A percentile compares a stretch with the other conserved stretches of the same genome.
Evolutionary conservation across 1,140 invertebrate species (phyloP).

Genomic region (Brachionus asplanchnoidis): DNA sequence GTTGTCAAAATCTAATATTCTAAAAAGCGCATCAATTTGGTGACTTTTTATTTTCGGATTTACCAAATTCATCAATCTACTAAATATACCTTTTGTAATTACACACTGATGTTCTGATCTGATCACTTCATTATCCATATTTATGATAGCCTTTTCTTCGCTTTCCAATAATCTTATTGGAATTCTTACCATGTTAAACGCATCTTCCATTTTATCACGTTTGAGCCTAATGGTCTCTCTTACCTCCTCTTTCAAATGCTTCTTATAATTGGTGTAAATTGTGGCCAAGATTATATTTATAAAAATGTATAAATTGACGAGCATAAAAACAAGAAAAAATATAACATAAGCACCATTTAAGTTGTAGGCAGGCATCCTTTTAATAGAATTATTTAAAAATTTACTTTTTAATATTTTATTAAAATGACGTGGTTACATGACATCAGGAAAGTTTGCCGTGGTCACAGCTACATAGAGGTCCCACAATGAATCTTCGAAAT

Average conservation of each 20-base stretch:
- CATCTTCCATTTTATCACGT: constrained; percentile 53
- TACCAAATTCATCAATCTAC: constrained; percentile 52
- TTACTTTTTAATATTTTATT: background rate
- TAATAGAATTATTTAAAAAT: background rate
- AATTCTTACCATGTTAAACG: constrained; percentile 54
- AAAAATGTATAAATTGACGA: constrained; percentile 60
- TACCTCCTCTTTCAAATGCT: constrained; percentile 61
- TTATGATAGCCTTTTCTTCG: background rate
- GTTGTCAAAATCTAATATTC: constrained; percentile 55
- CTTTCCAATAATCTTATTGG: constrained; percentile 43
- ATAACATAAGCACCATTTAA: constrained; percentile 56
- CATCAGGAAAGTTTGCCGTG: constrained; percentile 61
- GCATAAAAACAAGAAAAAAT: constrained; percentile 59
- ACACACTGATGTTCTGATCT: constrained; percentile 45
- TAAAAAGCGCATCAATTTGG: constrained; percentile 56
- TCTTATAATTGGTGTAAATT: constrained; percentile 61
- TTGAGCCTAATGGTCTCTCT: constrained; percentile 54
- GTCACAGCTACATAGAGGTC: constrained; percentile 61
- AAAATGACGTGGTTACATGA: constrained; percentile 57
- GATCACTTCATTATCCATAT: background rate
- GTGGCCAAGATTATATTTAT: constrained; percentile 62
- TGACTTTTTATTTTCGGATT: constrained; percentile 50
- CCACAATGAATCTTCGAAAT: constrained; percentile 59
- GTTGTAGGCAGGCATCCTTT: constrained; percentile 61
- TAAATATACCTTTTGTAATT: constrained; percentile 52